These are phyloP conservation scores for Drosophila mimica DNA, from an alignment of 2,888 invertebrate genomes.

Conservation along the genomic window DNA sequence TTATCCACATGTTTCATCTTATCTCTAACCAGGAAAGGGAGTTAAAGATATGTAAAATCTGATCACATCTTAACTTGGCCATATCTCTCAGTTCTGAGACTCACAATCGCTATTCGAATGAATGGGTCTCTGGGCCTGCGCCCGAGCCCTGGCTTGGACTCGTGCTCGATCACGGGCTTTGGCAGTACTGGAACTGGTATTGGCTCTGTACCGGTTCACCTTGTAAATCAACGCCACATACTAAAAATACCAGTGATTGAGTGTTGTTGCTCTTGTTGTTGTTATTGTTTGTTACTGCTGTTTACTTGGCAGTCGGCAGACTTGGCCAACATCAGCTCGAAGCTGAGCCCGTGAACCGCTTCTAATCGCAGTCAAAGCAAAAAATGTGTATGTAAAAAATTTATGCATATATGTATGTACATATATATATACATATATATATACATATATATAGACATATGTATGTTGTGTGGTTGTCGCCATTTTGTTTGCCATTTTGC, in stretches of 20 bases:
- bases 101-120: not conserved
- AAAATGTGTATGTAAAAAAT: not conserved
- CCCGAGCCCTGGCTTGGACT: constrained; percentile 3
- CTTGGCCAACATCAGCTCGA: constrained; percentile 53
- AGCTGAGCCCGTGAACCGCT: constrained; percentile 53
- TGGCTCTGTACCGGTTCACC: constrained; percentile 75
- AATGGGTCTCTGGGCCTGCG: constrained; percentile 11
- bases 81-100: not conserved
- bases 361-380: constrained; percentile 40
- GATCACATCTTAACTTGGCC: not conserved
- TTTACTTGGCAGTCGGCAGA: constrained; percentile 43
- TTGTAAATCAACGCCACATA: constrained; percentile 77
- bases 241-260: constrained; percentile 73
- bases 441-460: not conserved
- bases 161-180: constrained; percentile 2
- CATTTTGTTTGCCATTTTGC: constrained; percentile 45
- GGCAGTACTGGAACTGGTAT: constrained; percentile 66
- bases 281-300: constrained; percentile 36
- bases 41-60: not conserved
- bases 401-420: not conserved
- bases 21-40: not conserved
- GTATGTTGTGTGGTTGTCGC: constrained; percentile 35
- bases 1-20: not conserved
- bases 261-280: constrained; percentile 40
- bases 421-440: not conserved